Percentiles rank a stretch among this genome's conserved stretches.
Evolutionary conservation across 1,140 invertebrate species (phyloP).

Genomic region (Drosophila santomea): DNA sequence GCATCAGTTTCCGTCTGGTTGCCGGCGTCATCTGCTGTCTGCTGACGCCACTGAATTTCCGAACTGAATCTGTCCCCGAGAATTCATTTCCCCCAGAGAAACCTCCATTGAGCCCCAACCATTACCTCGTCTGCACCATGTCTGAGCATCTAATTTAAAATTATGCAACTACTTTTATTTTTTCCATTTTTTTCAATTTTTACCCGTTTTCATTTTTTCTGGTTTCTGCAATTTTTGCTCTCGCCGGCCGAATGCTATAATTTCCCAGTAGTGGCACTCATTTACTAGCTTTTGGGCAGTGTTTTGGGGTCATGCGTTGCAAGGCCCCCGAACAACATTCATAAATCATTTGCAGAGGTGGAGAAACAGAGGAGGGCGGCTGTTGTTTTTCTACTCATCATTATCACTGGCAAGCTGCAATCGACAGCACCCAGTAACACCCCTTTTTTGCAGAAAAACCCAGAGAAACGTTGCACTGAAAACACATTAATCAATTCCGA

Average conservation of each 20-base stretch:
- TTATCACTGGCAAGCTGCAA: constrained; percentile 78
- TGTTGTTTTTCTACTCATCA: constrained; percentile 73
- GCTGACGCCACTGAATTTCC: constrained; percentile 35
- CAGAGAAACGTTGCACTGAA: constrained; percentile 21
- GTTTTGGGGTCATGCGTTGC: constrained; percentile 79
- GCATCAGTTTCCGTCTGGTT: constrained; percentile 59
- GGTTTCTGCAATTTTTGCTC: constrained; percentile 20
- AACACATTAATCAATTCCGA: constrained; percentile 79
- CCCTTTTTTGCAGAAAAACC: constrained; percentile 10
- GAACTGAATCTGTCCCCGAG: constrained; percentile 6
- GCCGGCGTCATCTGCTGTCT: constrained; percentile 65
- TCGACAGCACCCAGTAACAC: constrained; percentile 50
- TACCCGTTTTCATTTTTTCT: background rate
- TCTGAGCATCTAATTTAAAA: constrained; percentile 79
- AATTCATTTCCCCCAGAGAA: constrained; percentile 7
- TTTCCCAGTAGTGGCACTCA: constrained; percentile 67
- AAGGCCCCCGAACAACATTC: constrained; percentile 75
- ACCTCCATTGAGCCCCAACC: background rate
- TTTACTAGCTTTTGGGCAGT: constrained; percentile 64
- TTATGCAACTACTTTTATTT: constrained; percentile 64
- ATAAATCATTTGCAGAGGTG: constrained; percentile 71
- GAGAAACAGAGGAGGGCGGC: constrained; percentile 6
- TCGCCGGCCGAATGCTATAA: constrained; percentile 39
- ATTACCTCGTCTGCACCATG: constrained; percentile 59
- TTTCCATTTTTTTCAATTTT: background rate